Conservation (phyloP, 1,140 invertebrate species). For the Eulimnadia texana region DNA sequence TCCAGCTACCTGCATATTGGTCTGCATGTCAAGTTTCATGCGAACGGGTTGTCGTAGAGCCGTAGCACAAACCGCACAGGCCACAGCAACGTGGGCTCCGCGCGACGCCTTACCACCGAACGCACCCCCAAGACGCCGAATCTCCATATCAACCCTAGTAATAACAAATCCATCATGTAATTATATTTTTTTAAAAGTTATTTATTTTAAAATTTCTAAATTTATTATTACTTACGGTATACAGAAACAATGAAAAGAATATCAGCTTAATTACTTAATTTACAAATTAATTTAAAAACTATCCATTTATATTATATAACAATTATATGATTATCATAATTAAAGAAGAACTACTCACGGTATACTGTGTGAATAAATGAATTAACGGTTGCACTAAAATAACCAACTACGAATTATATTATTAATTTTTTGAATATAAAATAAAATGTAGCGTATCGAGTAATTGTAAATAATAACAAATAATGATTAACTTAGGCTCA, state of each 20-base stretch:
- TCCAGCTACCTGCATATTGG: background rate
- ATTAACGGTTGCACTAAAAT: too few relatives aligned
- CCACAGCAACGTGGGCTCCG: conserved; percentile 21
- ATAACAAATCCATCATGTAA: background rate
- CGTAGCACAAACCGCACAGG: conserved; percentile 26
- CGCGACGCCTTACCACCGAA: conserved; percentile 9
- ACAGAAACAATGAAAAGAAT: background rate
- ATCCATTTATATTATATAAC: conserved; percentile 7
- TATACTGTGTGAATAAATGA: too few relatives aligned
- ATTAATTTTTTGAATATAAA: too few relatives aligned
- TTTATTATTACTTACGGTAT: too few relatives aligned
- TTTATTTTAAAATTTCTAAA: background rate
- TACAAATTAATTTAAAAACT: background rate
- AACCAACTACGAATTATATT: too few relatives aligned
- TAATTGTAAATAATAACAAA: too few relatives aligned
- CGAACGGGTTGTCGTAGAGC: conserved; percentile 23
- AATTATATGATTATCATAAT: too few relatives aligned
- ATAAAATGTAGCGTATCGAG: too few relatives aligned
- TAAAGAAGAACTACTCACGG: too few relatives aligned
- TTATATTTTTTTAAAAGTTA: background rate
- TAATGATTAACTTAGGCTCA: too few relatives aligned
- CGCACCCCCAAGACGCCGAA: conserved; percentile 5
- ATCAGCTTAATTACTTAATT: background rate
- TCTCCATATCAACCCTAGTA: conserved; percentile 10
- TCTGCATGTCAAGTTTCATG: conserved; percentile 18